These are phyloP conservation scores for Gonatopus flavifemur DNA, from an alignment of 1,140 invertebrate species.

Conservation along the genomic window DNA sequence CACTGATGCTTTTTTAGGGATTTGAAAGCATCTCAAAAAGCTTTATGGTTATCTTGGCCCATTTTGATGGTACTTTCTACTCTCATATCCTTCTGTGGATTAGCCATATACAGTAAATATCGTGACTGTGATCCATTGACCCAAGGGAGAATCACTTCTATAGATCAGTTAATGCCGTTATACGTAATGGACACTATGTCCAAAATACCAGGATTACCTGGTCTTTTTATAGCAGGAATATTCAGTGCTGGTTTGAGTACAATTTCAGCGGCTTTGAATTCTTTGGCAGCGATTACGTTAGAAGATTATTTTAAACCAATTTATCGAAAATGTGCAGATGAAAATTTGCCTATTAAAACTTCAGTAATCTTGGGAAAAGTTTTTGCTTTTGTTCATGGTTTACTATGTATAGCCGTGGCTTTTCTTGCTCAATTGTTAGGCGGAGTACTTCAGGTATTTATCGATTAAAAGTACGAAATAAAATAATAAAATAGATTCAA, in stretches of 20 bases:
- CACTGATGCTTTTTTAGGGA: constrained; percentile 38
- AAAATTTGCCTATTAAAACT: constrained; percentile 34
- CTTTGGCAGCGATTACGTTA: constrained; percentile 82
- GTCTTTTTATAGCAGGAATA: constrained; percentile 80
- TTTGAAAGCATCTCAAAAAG: constrained; percentile 65
- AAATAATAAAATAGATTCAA: background rate
- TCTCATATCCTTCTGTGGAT: constrained; percentile 73
- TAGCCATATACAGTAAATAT: constrained; percentile 79
- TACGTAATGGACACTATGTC: constrained; percentile 79
- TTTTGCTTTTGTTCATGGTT: constrained; percentile 69
- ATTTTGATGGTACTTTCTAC: constrained; percentile 70
- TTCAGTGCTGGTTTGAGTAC: constrained; percentile 85
- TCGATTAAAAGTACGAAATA: background rate
- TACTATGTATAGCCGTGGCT: constrained; percentile 70
- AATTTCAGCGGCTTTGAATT: constrained; percentile 82
- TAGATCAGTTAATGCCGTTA: constrained; percentile 71
- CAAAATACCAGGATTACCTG: constrained; percentile 70
- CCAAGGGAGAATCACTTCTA: constrained; percentile 56
- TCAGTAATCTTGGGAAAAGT: constrained; percentile 61
- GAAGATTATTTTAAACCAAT: constrained; percentile 74
- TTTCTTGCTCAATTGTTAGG: constrained; percentile 74
- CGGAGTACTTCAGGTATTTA: constrained; percentile 62
- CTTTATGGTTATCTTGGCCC: constrained; percentile 72
- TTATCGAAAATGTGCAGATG: constrained; percentile 21
- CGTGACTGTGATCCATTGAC: constrained; percentile 72